phyloP scores from a whole-genome alignment of 2,797 vertebrate genomes.

The Bradypus variegatus region DNA sequence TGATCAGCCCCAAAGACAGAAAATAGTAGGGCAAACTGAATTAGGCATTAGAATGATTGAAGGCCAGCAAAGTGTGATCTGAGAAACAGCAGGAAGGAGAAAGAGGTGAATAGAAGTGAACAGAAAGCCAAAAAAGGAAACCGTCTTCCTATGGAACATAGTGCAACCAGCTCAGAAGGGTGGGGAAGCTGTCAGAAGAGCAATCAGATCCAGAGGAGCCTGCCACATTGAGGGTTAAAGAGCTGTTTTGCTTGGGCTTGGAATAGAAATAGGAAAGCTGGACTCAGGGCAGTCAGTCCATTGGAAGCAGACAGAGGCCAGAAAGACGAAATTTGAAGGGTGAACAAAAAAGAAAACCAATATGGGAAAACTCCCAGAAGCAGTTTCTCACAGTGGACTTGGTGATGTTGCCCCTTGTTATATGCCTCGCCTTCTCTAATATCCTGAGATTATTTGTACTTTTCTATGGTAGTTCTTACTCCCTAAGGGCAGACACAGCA shows the following conservation, averaged over 20 bases:
- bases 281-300: not conserved
- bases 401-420: not conserved
- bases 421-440: not conserved
- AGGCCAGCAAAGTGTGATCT: not conserved
- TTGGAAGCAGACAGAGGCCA: not conserved
- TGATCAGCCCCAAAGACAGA: not conserved
- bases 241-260: not conserved
- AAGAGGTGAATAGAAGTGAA: conserved; percentile 3
- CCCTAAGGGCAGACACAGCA: not conserved
- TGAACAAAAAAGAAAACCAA: not conserved
- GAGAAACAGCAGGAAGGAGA: conserved; percentile 25
- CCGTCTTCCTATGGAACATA: not conserved
- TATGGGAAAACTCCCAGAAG: not conserved
- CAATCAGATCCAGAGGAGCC: conserved; percentile 1
- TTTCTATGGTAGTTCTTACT: not conserved
- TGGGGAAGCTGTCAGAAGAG: not conserved
- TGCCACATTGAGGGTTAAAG: not conserved
- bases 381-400: not conserved
- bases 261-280: not conserved
- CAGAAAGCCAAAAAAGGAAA: conserved; percentile 14
- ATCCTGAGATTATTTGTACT: not conserved
- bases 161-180: not conserved
- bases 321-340: not conserved
- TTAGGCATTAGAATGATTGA: not conserved
- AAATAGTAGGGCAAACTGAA: not conserved